Base-by-base conservation (phyloP, 2,888 invertebrate species). In the Epinotia brunnichana region DNA sequence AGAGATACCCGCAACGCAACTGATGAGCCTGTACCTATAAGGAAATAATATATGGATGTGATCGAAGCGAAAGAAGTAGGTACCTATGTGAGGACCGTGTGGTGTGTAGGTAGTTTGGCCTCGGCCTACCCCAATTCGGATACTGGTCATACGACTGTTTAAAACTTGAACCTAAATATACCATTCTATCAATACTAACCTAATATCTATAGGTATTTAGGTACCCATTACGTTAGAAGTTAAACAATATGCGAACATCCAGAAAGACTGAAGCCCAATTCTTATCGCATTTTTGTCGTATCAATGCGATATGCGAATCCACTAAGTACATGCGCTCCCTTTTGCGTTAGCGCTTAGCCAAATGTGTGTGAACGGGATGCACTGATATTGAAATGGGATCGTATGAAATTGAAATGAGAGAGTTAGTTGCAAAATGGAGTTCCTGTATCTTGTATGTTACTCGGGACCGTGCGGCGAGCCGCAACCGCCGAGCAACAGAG, bases 201-300 rank as follows among this genome's bases (percentile, higher is more conserved):
- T 4, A 56, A 21, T 24, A 53, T n/a, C 13, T 21, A 44, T 13
- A 44, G 7, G n/a, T 60, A 54, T n/a, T 3, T 35, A 24, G n/a
- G n/a, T n/a, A n/a, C n/a, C n/a, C n/a, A 39, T 54, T 5, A 19
- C 35, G 15, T 13, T 5, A 44, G 19, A 56, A 15, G 44, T 54
- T 53, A 71, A 71, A 71, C 29, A 71, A 66, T 71, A 60, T 54
- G 54, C 44, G 60, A 54, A 71, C 66, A 71, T 57, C 54, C 61
- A 3, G 13, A 0, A 44, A 13, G 3, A 15, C 13, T 13, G 44
- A 13, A 15, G 44, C 15, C 3, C 15, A 44, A 44, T 44, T 44
- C 15, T 4, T 4, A 44, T 41, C 39, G 19, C 53, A 41, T 17
- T 21, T 17, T 9, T 51, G 51, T n/a, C 17, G 7, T 9, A 53